These are phyloP conservation scores for Micrasema longulum DNA, from an alignment of 1,140 invertebrate species.

Conservation along the genomic window DNA sequence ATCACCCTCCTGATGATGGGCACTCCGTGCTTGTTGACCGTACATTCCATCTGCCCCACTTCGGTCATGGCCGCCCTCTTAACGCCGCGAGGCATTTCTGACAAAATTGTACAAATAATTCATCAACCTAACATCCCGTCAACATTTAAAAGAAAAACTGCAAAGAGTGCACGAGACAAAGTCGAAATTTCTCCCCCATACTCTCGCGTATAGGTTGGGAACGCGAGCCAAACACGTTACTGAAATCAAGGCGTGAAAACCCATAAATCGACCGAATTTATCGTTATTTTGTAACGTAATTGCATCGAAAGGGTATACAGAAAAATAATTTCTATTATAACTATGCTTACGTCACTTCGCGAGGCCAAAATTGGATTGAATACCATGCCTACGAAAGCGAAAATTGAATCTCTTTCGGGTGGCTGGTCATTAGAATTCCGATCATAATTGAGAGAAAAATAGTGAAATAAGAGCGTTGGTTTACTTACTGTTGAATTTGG, in stretches of 20 bases:
- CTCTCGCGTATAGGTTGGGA: conserved; percentile 42
- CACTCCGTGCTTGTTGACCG: conserved; percentile 59
- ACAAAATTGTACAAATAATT: conserved; percentile 47
- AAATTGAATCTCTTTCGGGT: conserved; percentile 30
- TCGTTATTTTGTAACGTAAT: neutral
- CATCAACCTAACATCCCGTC: too few relatives aligned
- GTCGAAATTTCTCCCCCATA: conserved; percentile 34
- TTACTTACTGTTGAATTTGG: conserved; percentile 35
- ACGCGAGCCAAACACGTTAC: conserved; percentile 37
- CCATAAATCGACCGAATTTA: neutral
- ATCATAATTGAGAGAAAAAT: conserved; percentile 23
- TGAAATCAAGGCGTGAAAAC: conserved; percentile 35
- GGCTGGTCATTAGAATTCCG: conserved; percentile 3
- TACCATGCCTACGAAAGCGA: conserved; percentile 38
- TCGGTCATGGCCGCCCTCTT: conserved; percentile 63
- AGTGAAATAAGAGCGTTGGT: conserved; percentile 14
- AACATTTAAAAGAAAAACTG: too few relatives aligned
- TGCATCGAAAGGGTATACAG: neutral
- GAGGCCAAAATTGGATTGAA: conserved; percentile 35
- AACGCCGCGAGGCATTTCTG: conserved; percentile 68
- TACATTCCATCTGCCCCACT: conserved; percentile 62
- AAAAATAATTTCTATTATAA: conserved; percentile 4
- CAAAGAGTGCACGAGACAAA: neutral
- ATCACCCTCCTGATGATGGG: conserved; percentile 62
- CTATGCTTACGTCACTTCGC: conserved; percentile 41